These are phyloP conservation scores for Metaphire vulgaris DNA, from an alignment of 1,140 invertebrate genomes.

Conservation along the genomic window DNA sequence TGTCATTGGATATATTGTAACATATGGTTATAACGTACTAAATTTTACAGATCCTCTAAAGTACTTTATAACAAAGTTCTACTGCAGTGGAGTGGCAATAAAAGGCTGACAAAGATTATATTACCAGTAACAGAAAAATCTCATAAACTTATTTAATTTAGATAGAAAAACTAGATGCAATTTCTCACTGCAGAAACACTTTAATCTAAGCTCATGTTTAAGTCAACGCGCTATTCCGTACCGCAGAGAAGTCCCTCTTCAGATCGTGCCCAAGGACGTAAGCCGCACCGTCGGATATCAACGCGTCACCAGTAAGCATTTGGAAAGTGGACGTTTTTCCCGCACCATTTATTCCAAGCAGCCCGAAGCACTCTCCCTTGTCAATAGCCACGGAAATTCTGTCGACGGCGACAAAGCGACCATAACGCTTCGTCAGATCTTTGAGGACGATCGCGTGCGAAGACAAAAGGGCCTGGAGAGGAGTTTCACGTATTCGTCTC, in stretches of 20 bases:
- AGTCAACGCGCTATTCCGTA: too few species aligned
- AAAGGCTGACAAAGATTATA: too few species aligned
- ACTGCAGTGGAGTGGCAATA: too few species aligned
- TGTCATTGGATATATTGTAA: too few species aligned
- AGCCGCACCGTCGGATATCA: constrained; percentile 35
- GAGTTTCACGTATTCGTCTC: background rate
- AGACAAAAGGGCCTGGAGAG: background rate
- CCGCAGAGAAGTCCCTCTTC: constrained; percentile 31
- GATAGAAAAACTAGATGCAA: too few species aligned
- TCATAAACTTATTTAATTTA: too few species aligned
- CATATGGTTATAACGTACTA: too few species aligned
- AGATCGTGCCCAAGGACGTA: constrained; percentile 32
- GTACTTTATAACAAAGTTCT: too few species aligned
- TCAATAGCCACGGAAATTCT: constrained; percentile 64
- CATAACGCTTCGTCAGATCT: constrained; percentile 32
- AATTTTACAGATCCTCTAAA: too few species aligned
- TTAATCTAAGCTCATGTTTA: too few species aligned
- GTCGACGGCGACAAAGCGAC: constrained; percentile 64
- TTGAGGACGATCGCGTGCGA: constrained; percentile 2
- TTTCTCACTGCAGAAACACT: too few species aligned
- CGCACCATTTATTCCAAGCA: constrained; percentile 81
- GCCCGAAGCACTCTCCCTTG: constrained; percentile 73
- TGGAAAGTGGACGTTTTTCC: constrained; percentile 80
- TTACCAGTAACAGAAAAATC: too few species aligned
- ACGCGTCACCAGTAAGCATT: constrained; percentile 59